Base-by-base conservation (phyloP, 2,888 invertebrate genomes). In the Tridacna gigas region DNA sequence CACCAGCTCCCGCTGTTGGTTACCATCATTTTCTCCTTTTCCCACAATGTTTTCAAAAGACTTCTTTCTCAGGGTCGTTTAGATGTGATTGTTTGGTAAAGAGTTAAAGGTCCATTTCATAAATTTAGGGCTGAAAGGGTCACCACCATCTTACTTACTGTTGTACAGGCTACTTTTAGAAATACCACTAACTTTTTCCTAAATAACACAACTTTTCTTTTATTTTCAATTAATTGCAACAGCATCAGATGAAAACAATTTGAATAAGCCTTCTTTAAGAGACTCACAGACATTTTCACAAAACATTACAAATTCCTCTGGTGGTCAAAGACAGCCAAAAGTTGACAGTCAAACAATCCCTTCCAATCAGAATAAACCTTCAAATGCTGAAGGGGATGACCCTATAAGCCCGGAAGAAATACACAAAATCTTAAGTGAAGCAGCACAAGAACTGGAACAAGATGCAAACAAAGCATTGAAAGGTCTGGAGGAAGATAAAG, bases 401-500 rank as follows among this genome's bases (percentile, higher is more conserved):
- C 79, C 77, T 11, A 84, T 90, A 20, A 90, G 88, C 77, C 45
- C 91, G n/a, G 90, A 90, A 47, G 94, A 93, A 76, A 86, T 94
- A 66, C 89, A 92, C 47, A 82, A 84, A 37, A 86, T 94, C 66
- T 91, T 94, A 61, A 87, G 80, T 45, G 85, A 91, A 80, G 91
- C 93, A 28, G 91, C 93, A 11, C 77, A 83, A 7, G 92, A 93
- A 60, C 73, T 92, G 86, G 92, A 93, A 74, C 60, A 90, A n/a
- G 94, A 93, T 80, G 93, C 93, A 0, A 81, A 90, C 79, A 89
- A 85, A 60, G 93, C 93, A 0, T 47, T 93, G 26, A 83, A 87
- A 20, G 93, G 91, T 66, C 84, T 93, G 25, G 82, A 92, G 77
- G 90, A 93, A 69, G 94, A 94, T 82, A 92, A 93, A 56, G 91